These are phyloP conservation scores for Oreohelix idahoensis DNA, from an alignment of 1,140 invertebrate species.

Conservation along the genomic window DNA sequence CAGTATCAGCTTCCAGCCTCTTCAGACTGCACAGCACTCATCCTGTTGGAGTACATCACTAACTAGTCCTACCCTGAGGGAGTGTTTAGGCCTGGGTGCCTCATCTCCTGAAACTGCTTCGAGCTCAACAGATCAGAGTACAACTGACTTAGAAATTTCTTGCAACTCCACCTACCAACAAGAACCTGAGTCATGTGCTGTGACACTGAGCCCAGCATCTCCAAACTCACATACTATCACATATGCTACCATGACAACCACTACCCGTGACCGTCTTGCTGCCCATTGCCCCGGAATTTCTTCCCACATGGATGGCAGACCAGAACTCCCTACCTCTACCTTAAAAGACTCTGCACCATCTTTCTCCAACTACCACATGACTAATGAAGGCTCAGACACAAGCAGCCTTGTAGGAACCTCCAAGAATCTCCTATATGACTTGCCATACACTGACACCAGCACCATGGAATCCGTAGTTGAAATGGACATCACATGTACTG, in stretches of 20 bases:
- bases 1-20: conserved; percentile 4
- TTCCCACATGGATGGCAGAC: conserved; percentile 59
- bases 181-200: background rate
- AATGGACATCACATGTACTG: background rate
- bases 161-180: background rate
- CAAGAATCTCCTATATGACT: background rate
- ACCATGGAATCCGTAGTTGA: background rate
- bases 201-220: background rate
- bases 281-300: conserved; percentile 68
- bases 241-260: conserved; percentile 68
- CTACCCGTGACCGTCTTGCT: conserved; percentile 65
- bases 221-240: conserved; percentile 43
- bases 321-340: conserved; percentile 6
- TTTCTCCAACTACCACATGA: background rate
- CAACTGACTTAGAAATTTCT: background rate
- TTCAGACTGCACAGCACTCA: background rate
- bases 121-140: background rate
- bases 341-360: background rate
- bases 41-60: conserved; percentile 21
- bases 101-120: background rate
- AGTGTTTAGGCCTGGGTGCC: background rate
- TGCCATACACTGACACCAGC: background rate
- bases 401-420: background rate
- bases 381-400: background rate
- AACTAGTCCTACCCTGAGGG: background rate